Base-by-base conservation (phyloP, 2,113 vertebrate genomes). In the Osmerus mordax region DNA sequence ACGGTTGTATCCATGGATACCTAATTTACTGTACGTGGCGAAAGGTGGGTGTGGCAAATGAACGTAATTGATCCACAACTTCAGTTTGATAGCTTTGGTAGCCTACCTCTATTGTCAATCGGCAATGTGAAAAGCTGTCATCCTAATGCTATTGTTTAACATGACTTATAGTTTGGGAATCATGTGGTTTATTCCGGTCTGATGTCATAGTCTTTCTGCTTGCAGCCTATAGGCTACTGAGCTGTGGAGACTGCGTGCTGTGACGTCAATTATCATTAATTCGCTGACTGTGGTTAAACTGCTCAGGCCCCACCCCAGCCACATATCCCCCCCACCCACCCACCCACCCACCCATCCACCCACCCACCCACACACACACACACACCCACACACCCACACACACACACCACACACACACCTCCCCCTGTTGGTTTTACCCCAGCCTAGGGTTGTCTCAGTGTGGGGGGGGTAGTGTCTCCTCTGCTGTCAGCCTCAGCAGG, bases 161-260 rank as follows among this genome's bases (percentile, higher is more conserved):
- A 32, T 47, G 41, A 47, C 7, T 47, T 73, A 36, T 7, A 36
- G 32, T 36, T 36, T 69, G 72, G 74, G 72, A 83, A 61, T 82
- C 85, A 76, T 68, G 58, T 68, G 66, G 78, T 29, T 78, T 65
- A 12, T 28, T 47, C 75, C 19, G 65, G 69, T 54, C 52, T 87
- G 88, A 90, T 82, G 87, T 90, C 88, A 90, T 85, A 4, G 76
- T 76, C 74, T 78, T 88, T 74, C 82, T 69, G 32, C 71, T 19
- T 23, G 75, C 80, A 75, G 72, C 79, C 80, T 79, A 83, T 81
- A 88, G 83, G 83, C 70, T 82, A 60, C 67, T 72, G 75, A 87
- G 87, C 81, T 77, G 78, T 14, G 79, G 84, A 70, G 69, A 65
- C 70, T 70, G 72, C 53, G 68, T 61, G 66, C 55, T 62, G 56